Percentiles rank a stretch among this genome's conserved stretches.
Evolutionary conservation across 2,113 vertebrate species (phyloP).

Genomic region (Riparia riparia): DNA sequence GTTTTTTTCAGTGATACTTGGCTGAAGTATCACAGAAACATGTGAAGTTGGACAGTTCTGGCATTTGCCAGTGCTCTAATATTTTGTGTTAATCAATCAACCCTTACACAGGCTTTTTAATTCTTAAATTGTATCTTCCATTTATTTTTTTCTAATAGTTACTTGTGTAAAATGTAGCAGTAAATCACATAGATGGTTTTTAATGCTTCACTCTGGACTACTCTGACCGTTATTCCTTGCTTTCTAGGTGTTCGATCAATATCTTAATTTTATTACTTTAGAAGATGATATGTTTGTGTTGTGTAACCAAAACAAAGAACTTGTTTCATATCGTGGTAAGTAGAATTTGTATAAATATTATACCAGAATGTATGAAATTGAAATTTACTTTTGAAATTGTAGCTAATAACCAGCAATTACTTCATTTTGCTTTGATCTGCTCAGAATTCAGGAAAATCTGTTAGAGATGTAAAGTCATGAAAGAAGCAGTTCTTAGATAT

Average conservation of each 20-base stretch:
- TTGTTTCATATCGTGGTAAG: conserved; percentile 95
- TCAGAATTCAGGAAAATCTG: not conserved
- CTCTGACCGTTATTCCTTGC: conserved; percentile 11
- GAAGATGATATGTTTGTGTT: conserved; percentile 98
- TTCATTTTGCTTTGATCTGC: not conserved
- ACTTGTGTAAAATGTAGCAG: not conserved
- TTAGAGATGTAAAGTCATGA: not conserved
- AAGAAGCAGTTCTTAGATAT: not conserved
- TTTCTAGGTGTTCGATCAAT: conserved; percentile 95
- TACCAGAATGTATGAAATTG: not conserved
- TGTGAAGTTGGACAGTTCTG: not conserved
- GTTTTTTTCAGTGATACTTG: not conserved
- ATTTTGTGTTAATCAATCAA: not conserved
- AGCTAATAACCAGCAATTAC: not conserved
- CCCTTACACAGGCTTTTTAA: not conserved
- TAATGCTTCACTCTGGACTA: not conserved
- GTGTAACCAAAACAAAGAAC: conserved; percentile 96
- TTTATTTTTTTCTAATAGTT: not conserved
- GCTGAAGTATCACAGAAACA: not conserved
- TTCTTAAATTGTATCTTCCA: not conserved
- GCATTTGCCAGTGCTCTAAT: not conserved
- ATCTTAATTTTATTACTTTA: conserved; percentile 99
- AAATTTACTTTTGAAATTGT: not conserved
- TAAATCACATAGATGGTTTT: not conserved
- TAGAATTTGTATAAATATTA: conserved; percentile 1